Percentiles rank a stretch among this genome's conserved stretches.
phyloP scores from a whole-genome alignment of 2,888 invertebrate species.

The Sphaerophoria rueppellii region DNA sequence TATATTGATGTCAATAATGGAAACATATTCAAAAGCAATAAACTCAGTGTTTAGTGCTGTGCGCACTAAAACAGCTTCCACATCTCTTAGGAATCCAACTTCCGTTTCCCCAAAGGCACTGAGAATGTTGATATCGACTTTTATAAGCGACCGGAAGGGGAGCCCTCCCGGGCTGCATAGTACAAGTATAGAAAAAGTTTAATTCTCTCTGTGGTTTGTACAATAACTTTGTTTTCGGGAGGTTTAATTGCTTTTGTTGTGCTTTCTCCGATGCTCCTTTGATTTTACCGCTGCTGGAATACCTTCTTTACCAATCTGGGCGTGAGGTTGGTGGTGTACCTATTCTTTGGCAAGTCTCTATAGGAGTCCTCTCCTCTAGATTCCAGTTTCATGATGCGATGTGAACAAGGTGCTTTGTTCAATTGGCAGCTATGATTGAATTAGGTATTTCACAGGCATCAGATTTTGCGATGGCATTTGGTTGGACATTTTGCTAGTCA shows the following conservation, averaged over 20 bases:
- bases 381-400: constrained; percentile 28
- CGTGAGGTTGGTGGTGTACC: constrained; percentile 19
- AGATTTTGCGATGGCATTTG: background rate
- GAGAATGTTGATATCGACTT: constrained; percentile 12
- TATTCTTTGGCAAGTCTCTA: background rate
- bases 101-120: background rate
- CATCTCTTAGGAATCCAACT: background rate
- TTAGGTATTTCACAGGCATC: constrained; percentile 61
- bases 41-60: constrained; percentile 51
- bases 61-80: constrained; percentile 1
- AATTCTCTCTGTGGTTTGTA: constrained; percentile 68
- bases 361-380: constrained; percentile 47
- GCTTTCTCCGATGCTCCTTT: constrained; percentile 69
- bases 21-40: constrained; percentile 72
- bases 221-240: constrained; percentile 70
- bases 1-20: constrained; percentile 72
- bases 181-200: constrained; percentile 49
- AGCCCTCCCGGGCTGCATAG: background rate
- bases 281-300: constrained; percentile 38
- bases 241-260: constrained; percentile 73
- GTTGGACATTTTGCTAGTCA: background rate
- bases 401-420: constrained; percentile 52
- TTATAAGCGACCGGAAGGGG: background rate
- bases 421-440: constrained; percentile 63
- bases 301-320: background rate